phyloP scores from a whole-genome alignment of 2,113 vertebrate genomes.

The Sphyrna mokarran region DNA sequence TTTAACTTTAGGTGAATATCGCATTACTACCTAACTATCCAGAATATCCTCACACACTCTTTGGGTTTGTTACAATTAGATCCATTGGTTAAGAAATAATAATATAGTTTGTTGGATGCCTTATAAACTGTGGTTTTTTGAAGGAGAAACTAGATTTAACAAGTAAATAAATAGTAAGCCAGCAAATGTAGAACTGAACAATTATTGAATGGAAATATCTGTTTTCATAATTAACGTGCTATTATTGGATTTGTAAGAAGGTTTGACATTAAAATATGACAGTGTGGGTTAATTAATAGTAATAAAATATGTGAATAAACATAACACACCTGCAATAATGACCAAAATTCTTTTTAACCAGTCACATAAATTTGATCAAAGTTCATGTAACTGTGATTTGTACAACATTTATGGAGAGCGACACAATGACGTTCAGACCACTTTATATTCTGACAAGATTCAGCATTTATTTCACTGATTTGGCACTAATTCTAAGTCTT shows the following conservation, averaged over 20 bases:
- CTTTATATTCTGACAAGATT: background rate
- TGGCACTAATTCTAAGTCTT: background rate
- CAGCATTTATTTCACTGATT: background rate
- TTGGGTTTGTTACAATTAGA: background rate
- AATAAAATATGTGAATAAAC: background rate
- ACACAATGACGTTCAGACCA: background rate
- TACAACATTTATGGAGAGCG: background rate
- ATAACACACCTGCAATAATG: background rate
- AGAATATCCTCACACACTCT: background rate
- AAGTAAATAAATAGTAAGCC: background rate
- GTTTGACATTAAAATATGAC: background rate
- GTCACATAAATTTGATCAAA: background rate
- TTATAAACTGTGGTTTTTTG: background rate
- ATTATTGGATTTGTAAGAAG: background rate
- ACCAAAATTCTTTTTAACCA: background rate
- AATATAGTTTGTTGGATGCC: too few relatives aligned
- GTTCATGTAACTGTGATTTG: background rate
- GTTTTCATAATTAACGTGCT: background rate
- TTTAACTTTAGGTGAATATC: background rate
- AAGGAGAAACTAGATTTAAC: background rate
- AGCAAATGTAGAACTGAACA: background rate
- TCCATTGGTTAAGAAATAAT: too few relatives aligned
- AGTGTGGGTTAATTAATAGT: background rate
- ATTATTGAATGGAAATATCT: background rate
- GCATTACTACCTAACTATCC: background rate